phyloP scores from a whole-genome alignment of 2,797 vertebrate species.

The Parauchenoglanis ngamensis region DNA sequence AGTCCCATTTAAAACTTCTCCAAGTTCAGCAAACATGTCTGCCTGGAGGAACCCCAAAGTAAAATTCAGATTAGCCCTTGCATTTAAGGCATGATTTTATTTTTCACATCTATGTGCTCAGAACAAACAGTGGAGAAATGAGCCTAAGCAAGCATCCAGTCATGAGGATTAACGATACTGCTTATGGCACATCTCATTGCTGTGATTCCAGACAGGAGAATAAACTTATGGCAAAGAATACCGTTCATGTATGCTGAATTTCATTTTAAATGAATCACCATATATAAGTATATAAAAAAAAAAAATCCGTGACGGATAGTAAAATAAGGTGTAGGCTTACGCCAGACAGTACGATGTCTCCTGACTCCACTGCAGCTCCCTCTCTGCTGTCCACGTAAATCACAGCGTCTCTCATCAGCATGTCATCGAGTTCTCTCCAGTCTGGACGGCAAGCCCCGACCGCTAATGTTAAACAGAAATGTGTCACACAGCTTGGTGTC shows the following conservation, averaged over 20 bases:
- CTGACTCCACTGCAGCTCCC: conserved; percentile 83
- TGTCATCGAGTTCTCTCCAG: conserved; percentile 91
- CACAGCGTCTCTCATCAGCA: conserved; percentile 82
- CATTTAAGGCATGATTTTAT: neutral
- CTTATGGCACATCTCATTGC: neutral
- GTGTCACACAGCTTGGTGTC: neutral
- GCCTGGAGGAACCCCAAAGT: conserved; percentile 72
- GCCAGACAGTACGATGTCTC: conserved; percentile 89
- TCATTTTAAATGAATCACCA: neutral
- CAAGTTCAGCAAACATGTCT: conserved; percentile 89
- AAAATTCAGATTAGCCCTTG: neutral
- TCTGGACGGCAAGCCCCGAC: conserved; percentile 90
- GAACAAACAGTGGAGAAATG: neutral
- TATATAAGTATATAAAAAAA: neutral
- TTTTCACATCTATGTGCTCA: neutral
- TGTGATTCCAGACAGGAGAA: neutral
- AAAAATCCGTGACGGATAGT: neutral
- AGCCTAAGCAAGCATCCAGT: neutral
- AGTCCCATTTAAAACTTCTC: conserved; percentile 86
- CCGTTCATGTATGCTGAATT: neutral
- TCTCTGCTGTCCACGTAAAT: conserved; percentile 90
- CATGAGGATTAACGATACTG: neutral
- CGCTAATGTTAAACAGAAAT: conserved; percentile 69
- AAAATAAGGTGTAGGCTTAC: conserved; percentile 63
- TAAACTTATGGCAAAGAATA: neutral